phyloP scores from a whole-genome alignment of 2,113 vertebrate species.

The Halcyon malimbica region DNA sequence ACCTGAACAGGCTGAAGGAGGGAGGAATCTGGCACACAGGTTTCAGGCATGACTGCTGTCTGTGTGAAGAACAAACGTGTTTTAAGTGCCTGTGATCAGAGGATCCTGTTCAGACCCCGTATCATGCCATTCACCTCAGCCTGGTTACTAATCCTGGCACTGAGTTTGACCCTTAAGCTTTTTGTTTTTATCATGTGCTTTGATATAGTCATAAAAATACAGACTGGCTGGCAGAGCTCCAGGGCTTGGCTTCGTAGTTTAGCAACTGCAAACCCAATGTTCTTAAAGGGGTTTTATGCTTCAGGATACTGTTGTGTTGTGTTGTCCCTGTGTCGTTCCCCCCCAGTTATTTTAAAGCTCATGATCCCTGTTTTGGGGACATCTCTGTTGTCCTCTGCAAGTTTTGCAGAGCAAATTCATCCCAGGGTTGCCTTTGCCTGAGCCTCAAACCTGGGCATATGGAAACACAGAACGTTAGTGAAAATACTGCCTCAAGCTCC shows the following conservation, averaged over 20 bases:
- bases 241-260: not conserved
- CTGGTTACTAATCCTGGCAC: not conserved
- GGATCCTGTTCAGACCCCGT: not conserved
- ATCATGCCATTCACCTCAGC: not conserved
- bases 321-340: too few relatives aligned
- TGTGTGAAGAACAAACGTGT: not conserved
- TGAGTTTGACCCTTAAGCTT: conserved; percentile 46
- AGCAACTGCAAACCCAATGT: not conserved
- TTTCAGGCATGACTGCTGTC: not conserved
- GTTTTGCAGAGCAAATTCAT: not conserved
- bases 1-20: not conserved
- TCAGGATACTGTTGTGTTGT: not conserved
- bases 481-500: not conserved
- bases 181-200: conserved; percentile 55
- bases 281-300: not conserved
- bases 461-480: not conserved
- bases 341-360: not conserved
- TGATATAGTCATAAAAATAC: conserved; percentile 55
- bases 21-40: not conserved
- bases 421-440: not conserved
- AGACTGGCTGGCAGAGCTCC: conserved; percentile 44
- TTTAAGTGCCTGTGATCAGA: conserved; percentile 7
- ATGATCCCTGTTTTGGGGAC: not conserved
- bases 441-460: not conserved
- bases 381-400: not conserved